A percentile compares a stretch with the other conserved stretches of the same genome.
Conservation (phyloP, 2,113 vertebrate genomes). For the Pterocles gutturalis region DNA sequence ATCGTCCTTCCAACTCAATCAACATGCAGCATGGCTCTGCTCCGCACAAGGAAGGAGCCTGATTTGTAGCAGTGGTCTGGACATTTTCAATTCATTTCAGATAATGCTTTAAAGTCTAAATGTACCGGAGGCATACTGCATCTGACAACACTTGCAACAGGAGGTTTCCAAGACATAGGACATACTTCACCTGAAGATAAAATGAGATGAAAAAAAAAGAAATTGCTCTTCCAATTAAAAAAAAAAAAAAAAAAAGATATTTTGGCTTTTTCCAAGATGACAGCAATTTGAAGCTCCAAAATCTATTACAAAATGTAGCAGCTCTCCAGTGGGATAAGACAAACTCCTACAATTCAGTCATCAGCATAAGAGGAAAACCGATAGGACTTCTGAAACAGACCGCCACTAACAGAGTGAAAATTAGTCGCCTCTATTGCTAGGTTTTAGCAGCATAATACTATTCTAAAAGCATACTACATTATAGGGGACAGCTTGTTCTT, state of each 20-base stretch:
- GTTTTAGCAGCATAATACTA: not conserved
- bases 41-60: not conserved
- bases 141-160: not conserved
- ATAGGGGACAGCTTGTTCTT: not conserved
- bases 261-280: not conserved
- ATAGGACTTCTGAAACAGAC: not conserved
- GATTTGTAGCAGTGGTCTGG: not conserved
- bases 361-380: not conserved
- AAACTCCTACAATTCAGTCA: slow-evolving; percentile 3
- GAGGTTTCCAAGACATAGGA: not conserved
- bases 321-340: not conserved
- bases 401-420: slow-evolving; percentile 5
- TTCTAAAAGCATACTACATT: not conserved
- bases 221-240: not conserved
- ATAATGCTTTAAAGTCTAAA: not conserved
- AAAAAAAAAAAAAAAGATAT: not conserved
- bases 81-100: not conserved
- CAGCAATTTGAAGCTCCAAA: not conserved
- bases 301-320: not conserved
- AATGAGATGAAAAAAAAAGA: not conserved
- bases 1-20: slow-evolving; percentile 43
- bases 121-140: not conserved
- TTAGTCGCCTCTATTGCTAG: not conserved
- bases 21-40: not conserved
- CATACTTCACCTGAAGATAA: not conserved